Base-by-base conservation (phyloP, 1,140 invertebrate species). In the Ectropis grisescens region DNA sequence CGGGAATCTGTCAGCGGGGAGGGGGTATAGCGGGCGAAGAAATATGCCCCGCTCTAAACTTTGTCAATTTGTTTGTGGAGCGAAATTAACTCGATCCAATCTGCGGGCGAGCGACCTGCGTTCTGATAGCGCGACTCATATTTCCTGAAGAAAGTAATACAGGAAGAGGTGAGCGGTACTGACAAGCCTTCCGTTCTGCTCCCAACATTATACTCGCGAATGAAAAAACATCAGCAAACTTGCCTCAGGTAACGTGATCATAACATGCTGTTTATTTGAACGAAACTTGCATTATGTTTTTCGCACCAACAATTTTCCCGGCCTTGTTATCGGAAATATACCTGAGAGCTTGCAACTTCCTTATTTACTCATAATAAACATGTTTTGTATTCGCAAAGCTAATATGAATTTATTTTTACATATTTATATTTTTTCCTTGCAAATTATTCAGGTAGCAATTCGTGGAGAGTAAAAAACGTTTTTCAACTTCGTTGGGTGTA, bases 11-110 rank as follows among this genome's bases (percentile, higher is more conserved):
- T 61, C 67, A 64, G 58, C 47, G 47, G 46, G 33, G 53, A 30
- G 47, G 46, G 56, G 54, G 36, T 19, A 42, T 35, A 24, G 56
- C 52, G 54, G 41, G 53, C 47, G 62, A 74, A 78, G 76, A 81
- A 81, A 78, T 81, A 78, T 78, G 68, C 70, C 67, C 61, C 70
- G 72, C 65, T 81, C 59, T 74, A 74, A 81, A 81, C 72, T 81
- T 81, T 81, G 76, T 78, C 76, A 81, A 81, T 81, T 81, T 81
- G 70, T 81, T 80, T 80, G 75, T 80, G 70, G 70, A 69, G 68
- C 58, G 69, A 81, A 81, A 81, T 78, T 81, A 81, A 81, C 76
- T 81, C 62, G 72, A 78, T 76, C 72, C 65, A 75, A 80, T 78
- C 72, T 78, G 70, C 61, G 67, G 66, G 58, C 42, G 46, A 54